phyloP scores from a whole-genome alignment of 2,797 vertebrate species.

The Eulemur rubriventer region DNA sequence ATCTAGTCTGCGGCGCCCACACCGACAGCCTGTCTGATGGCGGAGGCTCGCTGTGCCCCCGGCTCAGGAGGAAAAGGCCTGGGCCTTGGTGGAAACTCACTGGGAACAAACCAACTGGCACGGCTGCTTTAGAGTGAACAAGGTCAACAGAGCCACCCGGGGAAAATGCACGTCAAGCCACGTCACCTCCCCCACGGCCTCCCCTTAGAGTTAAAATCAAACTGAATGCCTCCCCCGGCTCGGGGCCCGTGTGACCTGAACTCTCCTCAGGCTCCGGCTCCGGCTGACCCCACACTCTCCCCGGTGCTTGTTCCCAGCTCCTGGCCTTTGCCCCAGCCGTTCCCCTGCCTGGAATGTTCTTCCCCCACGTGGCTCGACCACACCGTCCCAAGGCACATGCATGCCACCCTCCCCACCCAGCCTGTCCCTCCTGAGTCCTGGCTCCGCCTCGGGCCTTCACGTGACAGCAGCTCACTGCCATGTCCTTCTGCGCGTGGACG shows the following conservation, averaged over 20 bases:
- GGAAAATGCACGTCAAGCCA: rapidly evolving
- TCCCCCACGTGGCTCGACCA: not conserved
- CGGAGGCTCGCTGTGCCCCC: rapidly evolving
- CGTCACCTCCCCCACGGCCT: rapidly evolving
- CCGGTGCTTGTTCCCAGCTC: not conserved
- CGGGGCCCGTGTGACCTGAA: rapidly evolving
- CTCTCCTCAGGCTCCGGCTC: too few relatives aligned
- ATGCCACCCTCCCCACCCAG: not conserved
- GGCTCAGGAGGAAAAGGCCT: not conserved
- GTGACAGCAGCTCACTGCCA: rapidly evolving
- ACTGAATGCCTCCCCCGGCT: rapidly evolving
- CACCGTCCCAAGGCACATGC: rapidly evolving
- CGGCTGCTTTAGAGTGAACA: rapidly evolving
- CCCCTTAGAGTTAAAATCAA: not conserved
- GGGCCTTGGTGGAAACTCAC: not conserved
- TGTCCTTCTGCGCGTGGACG: rapidly evolving
- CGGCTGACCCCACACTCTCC: rapidly evolving
- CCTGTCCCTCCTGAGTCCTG: not conserved
- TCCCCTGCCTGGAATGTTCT: not conserved
- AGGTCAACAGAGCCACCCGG: rapidly evolving
- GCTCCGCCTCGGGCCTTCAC: rapidly evolving
- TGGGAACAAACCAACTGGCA: rapidly evolving
- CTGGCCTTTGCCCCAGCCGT: not conserved
- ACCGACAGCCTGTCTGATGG: rapidly evolving
- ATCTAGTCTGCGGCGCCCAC: rapidly evolving